Conservation (phyloP, 2,888 invertebrate species). For the Atrina japonica region DNA sequence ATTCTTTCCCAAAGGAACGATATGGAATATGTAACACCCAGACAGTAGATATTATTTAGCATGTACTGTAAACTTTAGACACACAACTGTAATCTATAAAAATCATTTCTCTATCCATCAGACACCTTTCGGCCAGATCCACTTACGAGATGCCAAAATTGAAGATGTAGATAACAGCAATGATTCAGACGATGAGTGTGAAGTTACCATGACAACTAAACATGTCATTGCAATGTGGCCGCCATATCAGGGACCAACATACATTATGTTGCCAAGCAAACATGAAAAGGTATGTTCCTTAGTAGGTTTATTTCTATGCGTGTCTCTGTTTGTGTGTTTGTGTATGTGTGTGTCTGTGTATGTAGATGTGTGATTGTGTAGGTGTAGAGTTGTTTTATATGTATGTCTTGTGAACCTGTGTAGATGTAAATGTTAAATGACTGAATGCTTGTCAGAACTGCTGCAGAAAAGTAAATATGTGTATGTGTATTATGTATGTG, state of each 20-base stretch:
- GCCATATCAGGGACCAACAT: conserved; percentile 95
- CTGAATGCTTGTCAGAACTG: too few relatives aligned
- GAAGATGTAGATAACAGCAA: conserved; percentile 91
- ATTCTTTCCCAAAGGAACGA: too few relatives aligned
- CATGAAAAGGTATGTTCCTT: conserved; percentile 92
- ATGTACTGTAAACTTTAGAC: neutral
- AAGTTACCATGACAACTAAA: conserved; percentile 86
- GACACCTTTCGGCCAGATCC: conserved; percentile 97
- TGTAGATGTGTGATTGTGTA: too few relatives aligned
- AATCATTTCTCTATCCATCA: conserved; percentile 79
- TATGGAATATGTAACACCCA: too few relatives aligned
- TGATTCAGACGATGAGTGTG: conserved; percentile 86
- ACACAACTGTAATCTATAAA: neutral
- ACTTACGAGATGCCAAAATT: conserved; percentile 96
- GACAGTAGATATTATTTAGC: neutral
- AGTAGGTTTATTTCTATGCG: too few relatives aligned
- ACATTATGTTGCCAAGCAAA: conserved; percentile 93
- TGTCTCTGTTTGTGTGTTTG: too few relatives aligned
- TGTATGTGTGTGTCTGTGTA: conserved; percentile 1
- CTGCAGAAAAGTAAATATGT: too few relatives aligned
- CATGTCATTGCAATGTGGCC: conserved; percentile 97
- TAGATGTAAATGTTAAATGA: too few relatives aligned
- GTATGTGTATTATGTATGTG: too few relatives aligned
- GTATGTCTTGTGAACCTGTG: too few relatives aligned
- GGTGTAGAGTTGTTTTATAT: too few relatives aligned